A percentile compares a stretch with the other conserved stretches of the same genome.
Evolutionary conservation across 2,797 vertebrate species (phyloP).

Genomic region (Astyanax mexicanus): DNA sequence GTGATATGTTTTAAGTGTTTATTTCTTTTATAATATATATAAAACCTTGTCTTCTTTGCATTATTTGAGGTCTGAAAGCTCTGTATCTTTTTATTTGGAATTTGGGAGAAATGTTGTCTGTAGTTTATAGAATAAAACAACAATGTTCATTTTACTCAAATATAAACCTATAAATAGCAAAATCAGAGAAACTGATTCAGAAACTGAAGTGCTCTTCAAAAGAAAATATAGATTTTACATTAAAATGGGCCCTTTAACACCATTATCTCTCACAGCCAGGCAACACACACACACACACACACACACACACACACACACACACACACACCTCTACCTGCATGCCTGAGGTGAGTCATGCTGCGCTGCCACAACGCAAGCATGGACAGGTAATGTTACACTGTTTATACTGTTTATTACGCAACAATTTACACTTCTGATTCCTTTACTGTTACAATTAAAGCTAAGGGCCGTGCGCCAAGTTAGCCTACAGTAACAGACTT

Average conservation of each 20-base stretch:
- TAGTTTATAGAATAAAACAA: too few relatives aligned
- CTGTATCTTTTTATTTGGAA: too few relatives aligned
- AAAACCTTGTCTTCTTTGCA: too few relatives aligned
- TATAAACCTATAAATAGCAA: too few relatives aligned
- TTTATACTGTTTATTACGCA: constrained; percentile 41
- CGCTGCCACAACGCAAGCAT: constrained; percentile 29
- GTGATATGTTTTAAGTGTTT: too few relatives aligned
- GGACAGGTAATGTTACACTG: constrained; percentile 41
- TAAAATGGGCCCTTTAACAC: neutral
- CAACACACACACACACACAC: constrained; percentile 21
- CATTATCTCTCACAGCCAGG: neutral
- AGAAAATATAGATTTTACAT: too few relatives aligned
- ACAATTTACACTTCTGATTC: constrained; percentile 29
- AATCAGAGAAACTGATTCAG: too few relatives aligned
- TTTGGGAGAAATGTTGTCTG: too few relatives aligned
- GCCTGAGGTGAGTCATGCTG: constrained; percentile 42
- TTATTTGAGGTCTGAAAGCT: too few relatives aligned
- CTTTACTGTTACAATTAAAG: constrained; percentile 17
- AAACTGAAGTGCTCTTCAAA: too few relatives aligned
- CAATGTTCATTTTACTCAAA: too few relatives aligned
- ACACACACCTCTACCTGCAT: constrained; percentile 46
- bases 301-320: neutral
- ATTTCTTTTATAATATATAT: too few relatives aligned
- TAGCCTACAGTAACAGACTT: constrained; percentile 44
- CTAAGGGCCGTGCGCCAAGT: constrained; percentile 17